Evolutionary conservation across 2,888 invertebrate genomes (phyloP), one percentile per base, ranked within the genome.

Genomic region (Caradrina kadenii): DNA sequence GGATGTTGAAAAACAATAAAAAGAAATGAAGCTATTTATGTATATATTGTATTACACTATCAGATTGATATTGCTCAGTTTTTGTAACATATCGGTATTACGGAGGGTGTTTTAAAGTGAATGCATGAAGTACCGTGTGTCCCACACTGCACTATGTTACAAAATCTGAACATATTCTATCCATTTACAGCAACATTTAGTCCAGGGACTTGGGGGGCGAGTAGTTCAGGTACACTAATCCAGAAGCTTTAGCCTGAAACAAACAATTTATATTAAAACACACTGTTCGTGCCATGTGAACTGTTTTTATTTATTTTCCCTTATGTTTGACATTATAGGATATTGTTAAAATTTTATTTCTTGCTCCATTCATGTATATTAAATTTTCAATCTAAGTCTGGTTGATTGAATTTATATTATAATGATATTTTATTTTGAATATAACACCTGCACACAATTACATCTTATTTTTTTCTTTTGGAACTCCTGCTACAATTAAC

Each of bases 191-290:
- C 67, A 13, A 42, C 17, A 71, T 76, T 93, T 95, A 97, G 85
- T 97, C 97, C 82, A 96, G 80, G 74, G 96, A 94, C 88, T 96
- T 94, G 84, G 97, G 97, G 22, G 96, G 96, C 53, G 93, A 94
- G 91, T 92, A 97, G 96, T 97, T 97, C 62, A 97, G 93, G 90
- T 96, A 96, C 74, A 97, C 89, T 42, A 97, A 88, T 21, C 97
- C 97, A 0, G 96, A 96, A 26, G 96, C 87, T 88, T 97, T 97
- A 26, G 96, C 97, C 97, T 97, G 93, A 0, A 92, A 94, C 59
- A 83, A 56, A 72, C 45, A 52, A 42, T 31, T 31, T n/a, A 76
- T 69, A 5, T 49, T 48, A 19, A 8, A 49, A 45, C n/a, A n/a
- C n/a, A n/a, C n/a, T 26, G 4, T 26, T 26, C 26, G 4, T 26